Evolutionary conservation across 2,888 invertebrate species (phyloP).

Genomic region (Dichetophora obliterata): DNA sequence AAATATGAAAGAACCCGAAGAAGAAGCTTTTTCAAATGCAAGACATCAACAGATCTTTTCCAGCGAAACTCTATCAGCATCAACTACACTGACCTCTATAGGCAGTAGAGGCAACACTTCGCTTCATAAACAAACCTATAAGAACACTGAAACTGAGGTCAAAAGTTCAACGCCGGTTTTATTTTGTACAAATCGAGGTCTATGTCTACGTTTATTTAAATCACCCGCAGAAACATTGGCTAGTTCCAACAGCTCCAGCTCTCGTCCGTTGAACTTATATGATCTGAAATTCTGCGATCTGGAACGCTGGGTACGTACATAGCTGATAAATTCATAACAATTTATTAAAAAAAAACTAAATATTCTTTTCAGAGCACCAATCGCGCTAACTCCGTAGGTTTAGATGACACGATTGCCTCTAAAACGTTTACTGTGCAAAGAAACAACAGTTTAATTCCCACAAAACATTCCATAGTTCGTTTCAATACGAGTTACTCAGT

Average conservation of each 20-base stretch:
- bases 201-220: slow-evolving; percentile 59
- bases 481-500: slow-evolving; percentile 6
- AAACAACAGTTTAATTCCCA: background rate
- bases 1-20: slow-evolving; percentile 13
- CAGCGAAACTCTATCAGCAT: background rate
- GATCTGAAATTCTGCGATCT: slow-evolving; percentile 28
- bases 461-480: slow-evolving; percentile 23
- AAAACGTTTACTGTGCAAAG: slow-evolving; percentile 13
- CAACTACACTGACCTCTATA: background rate
- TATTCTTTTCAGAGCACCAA: slow-evolving; percentile 57
- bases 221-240: background rate
- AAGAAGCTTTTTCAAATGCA: background rate
- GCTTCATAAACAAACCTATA: background rate
- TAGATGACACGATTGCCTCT: slow-evolving; percentile 55
- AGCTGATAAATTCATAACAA: background rate
- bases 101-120: background rate
- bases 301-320: slow-evolving; percentile 30
- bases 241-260: background rate
- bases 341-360: background rate
- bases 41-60: slow-evolving; percentile 21
- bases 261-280: background rate
- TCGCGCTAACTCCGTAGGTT: slow-evolving; percentile 60
- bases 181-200: slow-evolving; percentile 65
- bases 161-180: slow-evolving; percentile 62
- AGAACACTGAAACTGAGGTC: slow-evolving; percentile 19